Base-by-base conservation (phyloP, 2,113 vertebrate species). In the Polyodon spathula region DNA sequence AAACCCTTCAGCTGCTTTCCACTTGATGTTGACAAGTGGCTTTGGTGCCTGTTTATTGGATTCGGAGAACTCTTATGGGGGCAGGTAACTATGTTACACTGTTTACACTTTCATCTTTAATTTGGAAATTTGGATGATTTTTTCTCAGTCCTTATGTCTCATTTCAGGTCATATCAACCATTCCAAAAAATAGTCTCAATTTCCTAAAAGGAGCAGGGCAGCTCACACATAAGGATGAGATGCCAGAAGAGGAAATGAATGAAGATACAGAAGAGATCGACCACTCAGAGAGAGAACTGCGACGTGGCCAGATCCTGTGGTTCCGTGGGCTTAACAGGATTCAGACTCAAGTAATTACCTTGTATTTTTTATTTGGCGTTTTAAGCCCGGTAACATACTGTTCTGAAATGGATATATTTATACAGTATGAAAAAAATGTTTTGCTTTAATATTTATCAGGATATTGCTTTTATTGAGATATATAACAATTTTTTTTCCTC, bases 11-110 rank as follows among this genome's bases (percentile, higher is more conserved):
- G 95, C 74, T 99, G 95, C 68, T 88, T 90, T 12, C 94, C 94
- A 4, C 83, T 99, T 64, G 78, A 95, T 75, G 68, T 94, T 71
- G 94, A 97, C 69, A 95, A 99, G 69, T 99, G 96, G 96, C 89
- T 98, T 91, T 99, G 96, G 96, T 99, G 96, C 78, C 84, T 98
- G 72, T 98, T 99, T 81, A 90, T 99, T 5, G 95, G 95, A 53
- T 60, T 99, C 39, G 95, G 94, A 75, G 96, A 99, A 73, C 91
- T 99, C 40, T 86, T 99, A 52, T 99, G 96, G 96, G 96, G 96
- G 72, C 96, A 99, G 94, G 96, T 99, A 86, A 89, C 17, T 27
- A 41, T 8, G 12, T n/a, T 27, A 7, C 44, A 11, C 16, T 16
- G 37, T 43, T 38, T 15, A 8, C 9, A 38, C 15, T 4, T 7